Conservation (phyloP, 2,113 vertebrate species). For the Chaenogobius annularis region DNA sequence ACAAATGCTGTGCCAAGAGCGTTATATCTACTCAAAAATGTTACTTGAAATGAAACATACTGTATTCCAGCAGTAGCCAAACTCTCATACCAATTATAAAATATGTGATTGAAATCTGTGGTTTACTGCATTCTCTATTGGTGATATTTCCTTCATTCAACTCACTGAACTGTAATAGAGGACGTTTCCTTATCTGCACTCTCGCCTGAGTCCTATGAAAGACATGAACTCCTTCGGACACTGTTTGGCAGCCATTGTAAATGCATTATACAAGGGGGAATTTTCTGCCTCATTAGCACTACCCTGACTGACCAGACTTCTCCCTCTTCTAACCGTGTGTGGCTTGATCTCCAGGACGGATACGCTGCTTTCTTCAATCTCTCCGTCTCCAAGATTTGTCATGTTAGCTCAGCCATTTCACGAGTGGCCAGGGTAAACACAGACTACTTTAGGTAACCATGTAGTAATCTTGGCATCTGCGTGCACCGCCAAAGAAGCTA, state of each 20-base stretch:
- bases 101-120: neutral
- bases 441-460: constrained; percentile 48
- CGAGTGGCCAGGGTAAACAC: constrained; percentile 57
- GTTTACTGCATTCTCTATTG: neutral
- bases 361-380: constrained; percentile 51
- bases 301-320: constrained; percentile 28
- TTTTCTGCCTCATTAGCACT: constrained; percentile 70
- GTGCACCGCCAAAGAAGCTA: constrained; percentile 40
- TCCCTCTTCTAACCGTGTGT: constrained; percentile 22
- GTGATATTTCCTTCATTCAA: constrained; percentile 22
- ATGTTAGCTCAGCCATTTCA: constrained; percentile 63
- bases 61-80: neutral
- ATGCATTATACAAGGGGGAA: constrained; percentile 44
- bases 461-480: constrained; percentile 47
- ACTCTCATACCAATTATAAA: neutral
- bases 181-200: constrained; percentile 11
- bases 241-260: constrained; percentile 38
- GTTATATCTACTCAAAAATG: neutral
- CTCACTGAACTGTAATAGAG: constrained; percentile 14
- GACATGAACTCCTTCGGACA: constrained; percentile 30
- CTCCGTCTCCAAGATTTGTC: constrained; percentile 51
- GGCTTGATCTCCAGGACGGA: constrained; percentile 57
- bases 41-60: neutral
- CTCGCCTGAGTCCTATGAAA: constrained; percentile 33
- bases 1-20: neutral